Conservation (phyloP, 2,113 vertebrate species). For the Tapirus terrestris region DNA sequence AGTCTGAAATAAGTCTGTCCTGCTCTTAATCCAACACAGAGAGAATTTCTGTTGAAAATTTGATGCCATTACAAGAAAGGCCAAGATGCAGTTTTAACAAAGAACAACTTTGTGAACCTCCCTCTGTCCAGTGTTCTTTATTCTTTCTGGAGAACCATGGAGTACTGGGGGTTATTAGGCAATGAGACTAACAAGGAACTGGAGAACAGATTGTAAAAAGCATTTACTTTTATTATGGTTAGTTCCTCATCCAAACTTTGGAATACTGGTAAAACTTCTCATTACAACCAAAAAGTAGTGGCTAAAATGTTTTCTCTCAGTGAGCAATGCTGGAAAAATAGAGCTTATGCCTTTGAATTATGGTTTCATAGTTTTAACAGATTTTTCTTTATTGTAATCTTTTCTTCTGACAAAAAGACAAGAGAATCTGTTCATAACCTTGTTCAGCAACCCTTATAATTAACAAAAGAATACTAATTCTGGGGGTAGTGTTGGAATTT, state of each 20-base stretch:
- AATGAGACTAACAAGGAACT: not conserved
- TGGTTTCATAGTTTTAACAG: not conserved
- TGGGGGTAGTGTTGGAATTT: not conserved
- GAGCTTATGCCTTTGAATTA: not conserved
- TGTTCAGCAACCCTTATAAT: not conserved
- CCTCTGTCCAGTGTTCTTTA: not conserved
- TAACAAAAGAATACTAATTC: conserved; percentile 35
- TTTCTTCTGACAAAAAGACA: conserved; percentile 39
- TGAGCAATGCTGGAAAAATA: not conserved
- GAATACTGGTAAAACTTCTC: not conserved
- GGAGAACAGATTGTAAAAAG: not conserved
- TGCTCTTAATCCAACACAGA: not conserved
- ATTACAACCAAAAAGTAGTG: not conserved
- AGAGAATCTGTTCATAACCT: conserved; percentile 16
- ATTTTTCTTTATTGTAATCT: not conserved
- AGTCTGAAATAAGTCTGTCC: not conserved
- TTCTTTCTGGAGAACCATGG: not conserved
- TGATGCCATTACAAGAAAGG: not conserved
- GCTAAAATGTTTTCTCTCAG: not conserved
- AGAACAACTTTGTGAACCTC: not conserved
- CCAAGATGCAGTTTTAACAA: not conserved
- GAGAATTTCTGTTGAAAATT: not conserved
- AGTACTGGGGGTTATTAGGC: not conserved
- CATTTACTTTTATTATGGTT: not conserved
- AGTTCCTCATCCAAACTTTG: not conserved